Conservation (phyloP, 2,797 vertebrate species). For the Muraenolepis orangiensis region DNA sequence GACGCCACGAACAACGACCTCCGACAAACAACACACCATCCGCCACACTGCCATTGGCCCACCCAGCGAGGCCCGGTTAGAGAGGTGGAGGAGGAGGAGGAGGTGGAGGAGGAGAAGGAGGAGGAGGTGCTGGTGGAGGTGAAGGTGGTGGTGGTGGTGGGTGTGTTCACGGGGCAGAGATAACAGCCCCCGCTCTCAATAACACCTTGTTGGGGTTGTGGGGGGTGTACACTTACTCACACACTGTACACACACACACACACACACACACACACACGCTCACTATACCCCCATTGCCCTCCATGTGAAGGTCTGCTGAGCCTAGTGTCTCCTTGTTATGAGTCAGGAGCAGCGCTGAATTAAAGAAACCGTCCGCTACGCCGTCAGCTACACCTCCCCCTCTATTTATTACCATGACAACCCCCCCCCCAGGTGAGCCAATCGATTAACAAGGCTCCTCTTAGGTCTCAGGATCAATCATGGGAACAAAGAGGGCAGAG, state of each 20-base stretch:
- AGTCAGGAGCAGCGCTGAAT: conserved; percentile 62
- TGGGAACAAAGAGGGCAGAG: conserved; percentile 47
- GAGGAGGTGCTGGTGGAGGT: conserved; percentile 31
- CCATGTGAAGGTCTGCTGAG: conserved; percentile 58
- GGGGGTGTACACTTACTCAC: conserved; percentile 13
- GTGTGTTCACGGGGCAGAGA: conserved; percentile 57
- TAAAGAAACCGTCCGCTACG: conserved; percentile 66
- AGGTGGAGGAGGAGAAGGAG: conserved; percentile 6
- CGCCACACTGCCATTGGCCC: conserved; percentile 48
- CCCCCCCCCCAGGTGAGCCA: conserved; percentile 31
- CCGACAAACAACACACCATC: conserved; percentile 51
- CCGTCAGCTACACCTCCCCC: conserved; percentile 53
- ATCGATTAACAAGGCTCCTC: conserved; percentile 69
- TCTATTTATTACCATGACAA: conserved; percentile 67
- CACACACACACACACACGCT: conserved; percentile 27
- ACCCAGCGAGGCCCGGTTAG: conserved; percentile 33
- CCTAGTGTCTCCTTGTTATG: conserved; percentile 68
- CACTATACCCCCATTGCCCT: conserved; percentile 6
- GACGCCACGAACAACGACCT: conserved; percentile 56
- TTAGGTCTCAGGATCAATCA: conserved; percentile 65
- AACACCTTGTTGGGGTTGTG: conserved; percentile 69
- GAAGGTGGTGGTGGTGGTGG: conserved; percentile 37
- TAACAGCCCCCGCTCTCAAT: conserved; percentile 66
- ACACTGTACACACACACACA: conserved; percentile 22
- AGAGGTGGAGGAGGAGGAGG: conserved; percentile 17